Evolutionary conservation across 2,113 vertebrate genomes (phyloP), one percentile per base, ranked within the genome.

Genomic region (Pantherophis guttatus): DNA sequence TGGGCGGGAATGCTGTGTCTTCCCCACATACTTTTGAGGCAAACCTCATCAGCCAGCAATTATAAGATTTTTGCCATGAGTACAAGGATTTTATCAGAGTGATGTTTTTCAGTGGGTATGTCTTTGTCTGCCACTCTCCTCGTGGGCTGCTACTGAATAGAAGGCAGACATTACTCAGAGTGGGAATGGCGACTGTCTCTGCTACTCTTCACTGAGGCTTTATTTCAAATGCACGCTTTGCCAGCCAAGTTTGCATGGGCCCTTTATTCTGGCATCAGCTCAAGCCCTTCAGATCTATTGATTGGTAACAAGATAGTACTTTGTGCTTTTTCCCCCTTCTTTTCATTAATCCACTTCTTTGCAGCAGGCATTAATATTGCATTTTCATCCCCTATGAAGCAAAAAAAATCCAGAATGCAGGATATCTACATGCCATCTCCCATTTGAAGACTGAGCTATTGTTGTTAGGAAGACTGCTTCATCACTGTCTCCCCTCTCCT

Each of bases 161-260:
- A 97, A 98, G 96, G 96, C 98, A 99, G 98, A 98, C 98, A 97
- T 98, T 98, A 98, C 97, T 98, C 98, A 98, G 97, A 98, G 96
- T 95, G 96, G 96, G 96, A 96, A 96, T 3, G 96, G 97, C 98
- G 97, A 98, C 97, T 97, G 98, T 98, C 97, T 98, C 97, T 98
- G 98, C 97, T 97, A 29, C 75, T 94, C 96, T 96, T 96, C 94
- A 97, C 97, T 96, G 96, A 97, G 98, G 96, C 96, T 97, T 97
- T 97, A 97, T 98, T 98, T 97, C 97, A 97, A 98, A 95, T 52
- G 94, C 94, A 92, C 96, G 91, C 89, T 96, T 96, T 98, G 97
- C 96, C 97, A 97, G 95, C 62, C 92, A 91, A 97, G 94, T 94
- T 94, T 95, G 93, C 3, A 0, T 95, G 91, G 94, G 94, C 92